A percentile compares a stretch with the other conserved stretches of the same genome.
Evolutionary conservation across 2,113 vertebrate species (phyloP).

Genomic region (Leptosomus discolor): DNA sequence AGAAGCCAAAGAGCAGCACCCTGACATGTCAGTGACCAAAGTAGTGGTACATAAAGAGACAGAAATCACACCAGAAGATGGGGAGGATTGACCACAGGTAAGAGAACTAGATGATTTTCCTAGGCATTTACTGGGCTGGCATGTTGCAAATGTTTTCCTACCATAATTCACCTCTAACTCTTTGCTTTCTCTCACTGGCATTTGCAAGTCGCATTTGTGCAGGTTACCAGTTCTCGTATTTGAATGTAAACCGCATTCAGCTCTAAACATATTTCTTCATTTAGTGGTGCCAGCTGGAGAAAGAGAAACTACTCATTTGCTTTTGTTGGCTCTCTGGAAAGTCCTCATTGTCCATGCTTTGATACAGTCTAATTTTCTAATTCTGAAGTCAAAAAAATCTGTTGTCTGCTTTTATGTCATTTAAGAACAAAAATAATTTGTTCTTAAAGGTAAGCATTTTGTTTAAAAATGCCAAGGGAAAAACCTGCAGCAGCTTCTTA

Average conservation of each 20-base stretch:
- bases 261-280: not conserved
- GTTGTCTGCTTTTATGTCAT: constrained; percentile 1
- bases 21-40: constrained; percentile 99
- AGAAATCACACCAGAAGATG: constrained; percentile 95
- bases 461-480: not conserved
- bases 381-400: not conserved
- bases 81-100: constrained; percentile 97
- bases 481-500: not conserved
- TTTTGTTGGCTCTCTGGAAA: constrained; percentile 11
- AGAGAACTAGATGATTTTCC: constrained; percentile 73
- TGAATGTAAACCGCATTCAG: not conserved
- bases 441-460: constrained; percentile 35
- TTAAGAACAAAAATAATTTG: constrained; percentile 49
- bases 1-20: constrained; percentile 99
- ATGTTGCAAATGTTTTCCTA: constrained; percentile 66
- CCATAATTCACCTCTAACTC: constrained; percentile 31
- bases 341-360: constrained; percentile 25
- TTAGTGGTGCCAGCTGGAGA: constrained; percentile 60
- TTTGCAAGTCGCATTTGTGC: not conserved
- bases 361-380: not conserved
- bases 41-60: constrained; percentile 99
- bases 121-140: constrained; percentile 65
- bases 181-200: constrained; percentile 65
- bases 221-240: not conserved
- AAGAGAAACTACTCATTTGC: constrained; percentile 45